Conservation (phyloP, 2,888 invertebrate genomes). For the Synanthedon andrenaeformis region DNA sequence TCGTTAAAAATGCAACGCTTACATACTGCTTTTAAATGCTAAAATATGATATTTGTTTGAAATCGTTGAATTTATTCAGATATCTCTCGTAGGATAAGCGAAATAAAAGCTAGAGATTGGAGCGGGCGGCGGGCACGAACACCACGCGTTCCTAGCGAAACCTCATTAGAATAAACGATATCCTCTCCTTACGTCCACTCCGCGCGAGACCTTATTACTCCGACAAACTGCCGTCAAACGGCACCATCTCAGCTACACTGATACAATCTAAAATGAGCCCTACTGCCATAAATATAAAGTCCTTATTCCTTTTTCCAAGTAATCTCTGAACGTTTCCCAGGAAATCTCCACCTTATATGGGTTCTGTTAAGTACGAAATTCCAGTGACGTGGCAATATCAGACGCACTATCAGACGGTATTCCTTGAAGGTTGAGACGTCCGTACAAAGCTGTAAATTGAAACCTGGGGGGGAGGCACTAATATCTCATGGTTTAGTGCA, state of each 20-base stretch:
- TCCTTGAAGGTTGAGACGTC: slow-evolving; percentile 54
- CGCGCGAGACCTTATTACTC: slow-evolving; percentile 65
- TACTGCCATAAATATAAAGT: slow-evolving; percentile 21
- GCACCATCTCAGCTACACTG: slow-evolving; percentile 21
- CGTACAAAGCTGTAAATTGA: slow-evolving; percentile 60
- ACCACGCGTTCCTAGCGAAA: slow-evolving; percentile 40
- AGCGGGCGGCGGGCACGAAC: slow-evolving; percentile 26
- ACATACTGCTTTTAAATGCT: too few species aligned
- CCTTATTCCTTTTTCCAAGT: slow-evolving; percentile 18
- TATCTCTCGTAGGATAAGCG: neutral
- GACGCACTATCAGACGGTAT: slow-evolving; percentile 43
- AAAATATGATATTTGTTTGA: too few species aligned
- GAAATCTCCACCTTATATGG: slow-evolving; percentile 28
- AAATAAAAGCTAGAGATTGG: slow-evolving; percentile 4
- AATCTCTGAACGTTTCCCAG: slow-evolving; percentile 10
- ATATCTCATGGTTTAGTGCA: slow-evolving; percentile 32
- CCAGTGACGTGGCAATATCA: slow-evolving; percentile 30
- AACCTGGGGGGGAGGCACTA: slow-evolving; percentile 45
- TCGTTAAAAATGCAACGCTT: too few species aligned
- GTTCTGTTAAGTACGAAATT: slow-evolving; percentile 30
- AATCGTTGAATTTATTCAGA: too few species aligned
- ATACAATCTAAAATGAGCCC: slow-evolving; percentile 22
- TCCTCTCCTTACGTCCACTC: slow-evolving; percentile 68
- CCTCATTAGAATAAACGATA: slow-evolving; percentile 71
- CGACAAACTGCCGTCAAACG: slow-evolving; percentile 67